Conservation (phyloP, 2,113 vertebrate species). For the Bos indicus region DNA sequence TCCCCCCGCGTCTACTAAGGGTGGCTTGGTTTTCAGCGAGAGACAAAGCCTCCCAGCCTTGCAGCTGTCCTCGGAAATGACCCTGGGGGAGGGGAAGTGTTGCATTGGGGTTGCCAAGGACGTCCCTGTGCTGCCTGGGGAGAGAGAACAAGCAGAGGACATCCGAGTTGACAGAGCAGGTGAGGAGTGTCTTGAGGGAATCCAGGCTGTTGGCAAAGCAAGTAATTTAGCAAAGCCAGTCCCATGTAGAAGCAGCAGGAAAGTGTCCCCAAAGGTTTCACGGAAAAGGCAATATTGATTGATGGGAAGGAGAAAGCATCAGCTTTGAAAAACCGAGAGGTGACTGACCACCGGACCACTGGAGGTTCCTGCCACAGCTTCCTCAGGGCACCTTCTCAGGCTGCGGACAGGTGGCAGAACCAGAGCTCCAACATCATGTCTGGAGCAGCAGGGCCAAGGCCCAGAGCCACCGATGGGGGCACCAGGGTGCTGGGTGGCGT, state of each 20-base stretch:
- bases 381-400: neutral
- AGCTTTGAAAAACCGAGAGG: neutral
- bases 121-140: neutral
- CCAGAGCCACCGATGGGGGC: neutral
- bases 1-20: too few species aligned
- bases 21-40: neutral
- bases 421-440: accelerated
- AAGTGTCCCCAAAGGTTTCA: neutral
- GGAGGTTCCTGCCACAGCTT: neutral
- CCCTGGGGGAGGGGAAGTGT: neutral
- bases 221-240: neutral
- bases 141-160: neutral
- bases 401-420: neutral
- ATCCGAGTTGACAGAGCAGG: neutral
- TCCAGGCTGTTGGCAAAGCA: neutral
- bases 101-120: neutral
- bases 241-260: neutral
- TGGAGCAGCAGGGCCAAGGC: neutral
- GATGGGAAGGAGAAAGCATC: neutral
- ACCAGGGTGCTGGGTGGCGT: accelerated
- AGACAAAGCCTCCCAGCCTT: neutral
- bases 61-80: neutral
- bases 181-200: neutral
- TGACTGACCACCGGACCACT: neutral
- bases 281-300: neutral